Evolutionary conservation across 2,113 vertebrate genomes (phyloP), one percentile per base, ranked within the genome.

Genomic region (Carassius auratus): DNA sequence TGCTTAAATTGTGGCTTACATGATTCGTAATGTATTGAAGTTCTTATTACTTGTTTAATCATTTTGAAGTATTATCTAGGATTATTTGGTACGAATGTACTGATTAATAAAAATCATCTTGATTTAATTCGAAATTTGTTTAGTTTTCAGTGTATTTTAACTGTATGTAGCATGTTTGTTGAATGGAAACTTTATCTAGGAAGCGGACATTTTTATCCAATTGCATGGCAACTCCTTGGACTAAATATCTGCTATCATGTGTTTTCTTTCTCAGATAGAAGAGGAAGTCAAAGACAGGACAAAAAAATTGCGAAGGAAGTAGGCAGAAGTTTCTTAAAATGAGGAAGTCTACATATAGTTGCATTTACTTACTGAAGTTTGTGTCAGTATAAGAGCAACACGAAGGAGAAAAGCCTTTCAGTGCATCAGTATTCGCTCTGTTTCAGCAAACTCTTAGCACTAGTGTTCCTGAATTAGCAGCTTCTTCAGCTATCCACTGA

Each of bases 311-410:
- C 69, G 30, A 87, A 91, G 90, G 88, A 91, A 91, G 89, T 90
- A 85, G 86, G 84, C 80, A 86, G 80, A 88, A 85, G 79, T 76
- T 78, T 74, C 75, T 79, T 50, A 87, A 90, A 90, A 90, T 80
- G 89, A 91, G 90, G 90, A 91, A 91, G 89, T 61, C 79, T 57
- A 59, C 50, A 61, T 84, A 87, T 77, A 90, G 79, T 85, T 87
- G 80, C 81, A 88, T 73, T 86, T 89, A 80, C 52, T 85, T 45
- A 15, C 30, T 33, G 33, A 30, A 71, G 81, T 42, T 50, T 73
- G 15, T 73, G 61, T 75, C 13, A 64, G 50, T 76, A 55, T 66
- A 21, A 83, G 19, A n/a, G 52, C 12, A 38, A 59, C 17, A 23
- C 26, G 33, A 55, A 71, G 12, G 5, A 12, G 21, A 33, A 30